Percentiles rank a stretch among this genome's conserved stretches.
These are phyloP conservation scores for Ophioderma brevispina DNA, from an alignment of 35 echinoderm and acorn worm genomes.

Conservation along the genomic window DNA sequence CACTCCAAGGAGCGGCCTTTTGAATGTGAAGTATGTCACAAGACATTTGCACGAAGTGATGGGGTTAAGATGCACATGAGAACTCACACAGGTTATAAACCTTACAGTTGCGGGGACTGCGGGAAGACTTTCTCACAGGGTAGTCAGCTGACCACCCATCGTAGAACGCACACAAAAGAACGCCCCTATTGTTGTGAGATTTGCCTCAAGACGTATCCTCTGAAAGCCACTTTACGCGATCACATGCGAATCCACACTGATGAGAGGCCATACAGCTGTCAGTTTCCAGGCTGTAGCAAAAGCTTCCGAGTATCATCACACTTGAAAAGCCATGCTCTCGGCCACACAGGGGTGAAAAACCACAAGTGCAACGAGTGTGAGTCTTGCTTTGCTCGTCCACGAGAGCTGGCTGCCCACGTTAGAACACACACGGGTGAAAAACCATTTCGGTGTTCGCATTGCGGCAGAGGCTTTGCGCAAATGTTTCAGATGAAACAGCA, in stretches of 20 bases:
- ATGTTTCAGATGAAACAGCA: not conserved
- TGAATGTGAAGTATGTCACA: conserved; percentile 11
- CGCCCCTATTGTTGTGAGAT: conserved; percentile 26
- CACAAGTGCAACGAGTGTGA: conserved; percentile 15
- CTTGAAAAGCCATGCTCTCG: not conserved
- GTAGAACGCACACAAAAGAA: conserved; percentile 21
- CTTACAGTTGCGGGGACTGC: conserved; percentile 30
- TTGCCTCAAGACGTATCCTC: not conserved
- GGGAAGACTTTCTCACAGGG: conserved; percentile 38
- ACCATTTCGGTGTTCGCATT: not conserved
- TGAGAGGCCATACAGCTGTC: conserved; percentile 10
- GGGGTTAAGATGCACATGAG: not conserved
- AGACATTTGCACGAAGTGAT: not conserved
- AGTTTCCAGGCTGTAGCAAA: not conserved
- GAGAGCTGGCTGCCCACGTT: not conserved
- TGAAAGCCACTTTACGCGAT: not conserved
- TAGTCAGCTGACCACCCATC: conserved; percentile 33
- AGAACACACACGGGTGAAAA: not conserved
- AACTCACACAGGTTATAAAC: conserved; percentile 24
- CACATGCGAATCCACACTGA: conserved; percentile 26
- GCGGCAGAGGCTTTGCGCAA: not conserved
- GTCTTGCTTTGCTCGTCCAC: not conserved
- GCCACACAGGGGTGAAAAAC: not conserved
- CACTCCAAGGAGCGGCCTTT: not conserved
- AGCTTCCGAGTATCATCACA: not conserved